Conservation (phyloP, 2,888 invertebrate species). For the Synergus gifuensis region DNA sequence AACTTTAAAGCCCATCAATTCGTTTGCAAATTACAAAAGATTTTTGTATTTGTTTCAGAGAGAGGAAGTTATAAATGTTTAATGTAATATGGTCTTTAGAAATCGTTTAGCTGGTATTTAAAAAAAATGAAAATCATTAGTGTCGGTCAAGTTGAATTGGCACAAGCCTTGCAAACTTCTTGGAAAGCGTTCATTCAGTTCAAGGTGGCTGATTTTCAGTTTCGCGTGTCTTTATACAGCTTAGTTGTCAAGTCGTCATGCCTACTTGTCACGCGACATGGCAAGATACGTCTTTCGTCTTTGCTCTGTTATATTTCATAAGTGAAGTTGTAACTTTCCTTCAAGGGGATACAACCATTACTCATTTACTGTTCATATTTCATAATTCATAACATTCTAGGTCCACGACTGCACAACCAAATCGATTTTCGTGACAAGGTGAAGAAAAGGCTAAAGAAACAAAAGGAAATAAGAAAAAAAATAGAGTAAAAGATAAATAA, state of each 20-base stretch:
- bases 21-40: neutral
- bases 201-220: slow-evolving; percentile 21
- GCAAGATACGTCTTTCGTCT: neutral
- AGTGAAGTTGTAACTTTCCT: slow-evolving; percentile 12
- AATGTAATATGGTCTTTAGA: neutral
- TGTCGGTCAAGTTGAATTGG: slow-evolving; percentile 32
- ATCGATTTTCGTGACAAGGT: neutral
- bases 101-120: neutral
- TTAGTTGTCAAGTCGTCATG: neutral
- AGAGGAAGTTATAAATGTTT: neutral
- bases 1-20: no score
- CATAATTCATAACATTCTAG: slow-evolving; percentile 5
- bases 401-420: neutral
- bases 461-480: neutral
- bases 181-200: slow-evolving; percentile 36
- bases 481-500: neutral
- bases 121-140: neutral
- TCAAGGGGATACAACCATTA: slow-evolving; percentile 5
- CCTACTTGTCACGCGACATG: neutral
- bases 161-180: slow-evolving; percentile 12
- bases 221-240: neutral
- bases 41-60: neutral
- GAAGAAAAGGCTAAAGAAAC: neutral
- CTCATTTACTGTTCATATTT: slow-evolving; percentile 13
- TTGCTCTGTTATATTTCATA: neutral